Evolutionary conservation across 2,888 invertebrate genomes (phyloP).

Genomic region (Cephus pulcher): DNA sequence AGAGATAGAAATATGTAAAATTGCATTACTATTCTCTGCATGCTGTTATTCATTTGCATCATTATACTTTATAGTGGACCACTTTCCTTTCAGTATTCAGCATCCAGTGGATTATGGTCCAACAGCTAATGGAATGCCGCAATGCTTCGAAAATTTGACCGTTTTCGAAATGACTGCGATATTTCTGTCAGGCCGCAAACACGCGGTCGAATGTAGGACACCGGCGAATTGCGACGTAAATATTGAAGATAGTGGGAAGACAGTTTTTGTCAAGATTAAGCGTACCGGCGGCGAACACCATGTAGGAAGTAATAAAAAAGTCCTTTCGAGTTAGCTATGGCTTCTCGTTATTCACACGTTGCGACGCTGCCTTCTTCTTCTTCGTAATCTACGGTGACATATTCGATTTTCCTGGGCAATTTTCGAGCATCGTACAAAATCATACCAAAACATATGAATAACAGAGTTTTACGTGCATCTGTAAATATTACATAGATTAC

Average conservation of each 20-base stretch:
- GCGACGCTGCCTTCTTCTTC: not conserved
- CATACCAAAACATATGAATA: not conserved
- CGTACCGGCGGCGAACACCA: constrained; percentile 9
- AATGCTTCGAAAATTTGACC: constrained; percentile 11
- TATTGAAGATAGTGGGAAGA: constrained; percentile 43
- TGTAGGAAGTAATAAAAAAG: constrained; percentile 4
- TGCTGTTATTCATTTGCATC: constrained; percentile 39
- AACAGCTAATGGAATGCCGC: not conserved
- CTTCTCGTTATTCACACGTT: not conserved
- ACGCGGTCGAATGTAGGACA: constrained; percentile 23
- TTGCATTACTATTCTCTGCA: constrained; percentile 37
- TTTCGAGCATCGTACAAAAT: not conserved
- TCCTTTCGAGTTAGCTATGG: not conserved
- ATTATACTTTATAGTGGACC: constrained; percentile 29
- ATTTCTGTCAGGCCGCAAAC: constrained; percentile 27
- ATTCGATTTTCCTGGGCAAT: not conserved
- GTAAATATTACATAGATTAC: not conserved
- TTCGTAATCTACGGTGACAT: not conserved
- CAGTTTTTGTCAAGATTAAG: constrained; percentile 49
- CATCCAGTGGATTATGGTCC: not conserved
- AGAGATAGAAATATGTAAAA: constrained; percentile 27
- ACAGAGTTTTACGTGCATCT: not conserved
- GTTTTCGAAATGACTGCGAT: constrained; percentile 29
- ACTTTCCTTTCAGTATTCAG: not conserved
- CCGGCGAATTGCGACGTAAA: constrained; percentile 48